Evolutionary conservation across 2,888 invertebrate genomes (phyloP), one percentile per base, ranked within the genome.

Genomic region (Stomorhina lunata): DNA sequence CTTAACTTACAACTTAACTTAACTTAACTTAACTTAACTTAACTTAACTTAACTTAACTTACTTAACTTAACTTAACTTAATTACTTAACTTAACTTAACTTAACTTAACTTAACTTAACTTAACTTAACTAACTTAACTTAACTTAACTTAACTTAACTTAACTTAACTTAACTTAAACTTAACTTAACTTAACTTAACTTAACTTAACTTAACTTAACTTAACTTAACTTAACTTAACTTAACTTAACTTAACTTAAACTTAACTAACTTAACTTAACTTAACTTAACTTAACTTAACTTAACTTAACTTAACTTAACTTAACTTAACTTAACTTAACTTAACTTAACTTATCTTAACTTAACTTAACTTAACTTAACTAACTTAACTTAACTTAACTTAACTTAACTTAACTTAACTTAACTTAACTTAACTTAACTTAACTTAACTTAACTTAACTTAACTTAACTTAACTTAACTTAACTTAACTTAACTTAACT

Each of bases 381-480:
- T n/a, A n/a, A n/a, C 25, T 68, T 37, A 34, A 53, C 10, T 68
- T 34, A 22, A 68, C 15, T 68, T 34, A 34, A 53, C 20, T 68
- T 50, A 20, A 68, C 20, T 68, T 34, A 34, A 53, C 17, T 50
- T 50, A 34, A 66, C 29, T 66, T 68, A 17, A 50, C 17, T 68
- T 50, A 20, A 50, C 32, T 68, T 50, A 15, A 68, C 32, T 68
- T 68, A 32, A 68, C 32, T 68, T 50, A 12, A 68, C 32, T 68
- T 50, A 32, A 68, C 17, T 50, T 50, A 20, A 68, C 32, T 50
- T n/a, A n/a, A 68, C 15, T 68, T 50, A 32, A 68, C 15, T 68
- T 37, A 15, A 32, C 15, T 53, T 50, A 22, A 68, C 32, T 68
- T 50, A 10, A 50, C 32, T 68, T 50, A 32, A 68, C 32, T 68